Percentiles rank a stretch among this genome's conserved stretches.
Evolutionary conservation across 2,113 vertebrate genomes (phyloP).

Genomic region (Speoplatyrhinus poulsoni): DNA sequence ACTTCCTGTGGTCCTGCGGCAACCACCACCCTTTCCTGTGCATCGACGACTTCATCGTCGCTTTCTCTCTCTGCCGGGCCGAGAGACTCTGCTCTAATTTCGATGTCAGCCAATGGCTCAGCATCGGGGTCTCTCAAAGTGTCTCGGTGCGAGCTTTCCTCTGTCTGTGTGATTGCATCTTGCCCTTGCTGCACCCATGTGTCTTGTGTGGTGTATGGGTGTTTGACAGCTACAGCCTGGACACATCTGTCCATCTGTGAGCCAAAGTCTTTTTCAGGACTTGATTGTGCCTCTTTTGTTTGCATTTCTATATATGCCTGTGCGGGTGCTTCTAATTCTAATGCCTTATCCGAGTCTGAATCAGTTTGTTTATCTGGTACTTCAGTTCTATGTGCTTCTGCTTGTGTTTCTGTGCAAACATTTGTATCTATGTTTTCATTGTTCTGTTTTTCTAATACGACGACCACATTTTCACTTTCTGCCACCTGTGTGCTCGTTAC

Average conservation of each 20-base stretch:
- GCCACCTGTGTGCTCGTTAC: constrained; percentile 7
- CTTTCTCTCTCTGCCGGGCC: constrained; percentile 21
- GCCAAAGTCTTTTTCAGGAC: constrained; percentile 3
- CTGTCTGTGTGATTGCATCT: constrained; percentile 16
- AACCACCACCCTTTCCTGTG: background rate
- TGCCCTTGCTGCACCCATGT: constrained; percentile 5
- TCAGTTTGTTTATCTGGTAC: constrained; percentile 20
- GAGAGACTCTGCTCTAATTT: constrained; percentile 14
- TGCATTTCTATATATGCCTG: constrained; percentile 6
- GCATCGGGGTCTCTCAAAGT: constrained; percentile 6
- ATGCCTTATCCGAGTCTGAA: constrained; percentile 1
- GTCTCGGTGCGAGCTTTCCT: background rate
- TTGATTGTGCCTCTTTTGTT: background rate
- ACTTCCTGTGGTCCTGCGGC: background rate
- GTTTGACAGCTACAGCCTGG: background rate
- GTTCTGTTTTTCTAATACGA: constrained; percentile 7
- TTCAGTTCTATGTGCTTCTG: background rate
- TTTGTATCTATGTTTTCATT: constrained; percentile 8
- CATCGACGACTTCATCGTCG: background rate
- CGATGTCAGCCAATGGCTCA: constrained; percentile 34
- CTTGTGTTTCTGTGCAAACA: constrained; percentile 2
- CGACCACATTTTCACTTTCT: constrained; percentile 9
- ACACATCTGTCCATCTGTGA: constrained; percentile 9
- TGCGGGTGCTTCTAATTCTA: constrained; percentile 11
- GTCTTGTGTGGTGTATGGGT: background rate